Evolutionary conservation across 2,797 vertebrate species (phyloP), one percentile per base, ranked within the genome.

Genomic region (Synanceia verrucosa): DNA sequence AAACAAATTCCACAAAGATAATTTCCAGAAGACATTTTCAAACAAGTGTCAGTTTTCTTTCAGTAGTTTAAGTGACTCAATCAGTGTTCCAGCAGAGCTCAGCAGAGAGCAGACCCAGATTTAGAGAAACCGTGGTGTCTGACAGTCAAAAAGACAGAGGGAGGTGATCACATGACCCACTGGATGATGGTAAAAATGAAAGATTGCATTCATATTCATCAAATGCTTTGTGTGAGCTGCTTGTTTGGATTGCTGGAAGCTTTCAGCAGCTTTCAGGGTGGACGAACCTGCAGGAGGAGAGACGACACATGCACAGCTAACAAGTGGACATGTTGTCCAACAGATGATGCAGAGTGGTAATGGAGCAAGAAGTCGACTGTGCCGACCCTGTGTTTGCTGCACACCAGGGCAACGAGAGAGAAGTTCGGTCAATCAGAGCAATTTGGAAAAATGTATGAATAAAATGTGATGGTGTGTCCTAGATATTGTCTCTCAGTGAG

Each of bases 281-380:
- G 37, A 66, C 48, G 58, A 56, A 47, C 51, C 44, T 34, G 47
- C 66, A 53, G 68, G 57, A 48, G 41, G 57, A 33, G 39, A 67
- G 28, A 55, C 55, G 39, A 36, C 21, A 55, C 57, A 65, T 43
- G 37, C 56, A 14, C 43, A 23, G 36, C 59, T 66, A 70, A 75
- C 53, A 46, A 52, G 69, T 36, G 44, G 43, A 68, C 60, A 51
- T 26, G 65, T 56, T 68, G 21, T 13, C 56, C 64, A 7, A 9
- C 64, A 67, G 85, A 80, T 62, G 74, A 69, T 47, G 78, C 64
- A 13, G 47, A 56, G 69, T n/a, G 61, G 59, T 82, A 83, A 84
- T 87, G 83, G 67, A 56, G 65, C 82, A 78, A 56, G 41, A 72
- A 80, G 73, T 66, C 2, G 29, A 53, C 65, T 48, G 70, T 68